A percentile compares a stretch with the other conserved stretches of the same genome.
Evolutionary conservation across 2,797 vertebrate genomes (phyloP).

Genomic region (Atherinosoma microstoma): DNA sequence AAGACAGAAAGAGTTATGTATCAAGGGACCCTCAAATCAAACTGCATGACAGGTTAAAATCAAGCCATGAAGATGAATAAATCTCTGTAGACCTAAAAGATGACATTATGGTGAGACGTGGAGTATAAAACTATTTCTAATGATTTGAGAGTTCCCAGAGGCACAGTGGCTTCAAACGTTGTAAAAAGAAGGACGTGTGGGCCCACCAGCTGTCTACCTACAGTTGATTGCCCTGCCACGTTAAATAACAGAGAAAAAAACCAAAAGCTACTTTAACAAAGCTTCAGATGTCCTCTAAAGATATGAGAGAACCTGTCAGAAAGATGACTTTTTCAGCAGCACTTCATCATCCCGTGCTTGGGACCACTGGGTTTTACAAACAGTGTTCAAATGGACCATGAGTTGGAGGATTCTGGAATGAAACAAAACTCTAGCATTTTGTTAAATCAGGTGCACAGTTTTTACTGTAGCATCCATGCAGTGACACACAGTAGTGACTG

Average conservation of each 20-base stretch:
- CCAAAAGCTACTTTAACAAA: not conserved
- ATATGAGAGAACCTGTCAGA: not conserved
- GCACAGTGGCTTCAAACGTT: not conserved
- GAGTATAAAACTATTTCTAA: not conserved
- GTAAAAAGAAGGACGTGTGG: not conserved
- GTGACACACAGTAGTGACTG: not conserved
- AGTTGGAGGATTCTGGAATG: not conserved
- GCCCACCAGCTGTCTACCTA: not conserved
- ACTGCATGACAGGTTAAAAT: not conserved
- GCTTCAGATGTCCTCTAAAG: not conserved
- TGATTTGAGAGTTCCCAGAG: not conserved
- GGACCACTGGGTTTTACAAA: no score
- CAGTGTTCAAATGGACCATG: not conserved
- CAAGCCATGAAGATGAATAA: not conserved
- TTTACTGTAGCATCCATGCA: not conserved
- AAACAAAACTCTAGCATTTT: not conserved
- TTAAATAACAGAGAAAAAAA: not conserved
- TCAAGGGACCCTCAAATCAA: conserved; percentile 2
- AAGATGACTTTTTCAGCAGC: not conserved
- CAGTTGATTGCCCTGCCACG: not conserved
- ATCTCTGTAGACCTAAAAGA: conserved; percentile 5
- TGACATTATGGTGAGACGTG: not conserved
- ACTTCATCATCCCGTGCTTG: no score
- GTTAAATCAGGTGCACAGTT: no score
- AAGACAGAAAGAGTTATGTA: not conserved